A percentile compares a stretch with the other conserved stretches of the same genome.
phyloP scores from a whole-genome alignment of 1,140 invertebrate genomes.

The Eumeta japonica region DNA sequence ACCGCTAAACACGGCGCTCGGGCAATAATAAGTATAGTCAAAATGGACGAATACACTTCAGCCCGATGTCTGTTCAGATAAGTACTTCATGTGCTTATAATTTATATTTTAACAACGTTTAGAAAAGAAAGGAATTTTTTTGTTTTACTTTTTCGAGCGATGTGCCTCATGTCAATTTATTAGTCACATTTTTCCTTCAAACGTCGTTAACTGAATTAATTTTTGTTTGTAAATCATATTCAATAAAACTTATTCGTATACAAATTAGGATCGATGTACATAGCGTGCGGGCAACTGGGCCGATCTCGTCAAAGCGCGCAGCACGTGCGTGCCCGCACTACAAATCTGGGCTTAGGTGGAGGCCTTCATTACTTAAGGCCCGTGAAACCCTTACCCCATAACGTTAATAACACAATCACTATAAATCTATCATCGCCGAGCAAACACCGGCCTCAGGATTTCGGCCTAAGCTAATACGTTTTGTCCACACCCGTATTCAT shows the following conservation, averaged over 20 bases:
- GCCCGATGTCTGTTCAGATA: too few relatives aligned
- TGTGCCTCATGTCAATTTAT: slow-evolving; percentile 23
- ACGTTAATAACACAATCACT: slow-evolving; percentile 58
- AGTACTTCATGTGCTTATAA: too few relatives aligned
- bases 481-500: slow-evolving; percentile 56
- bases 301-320: too few relatives aligned
- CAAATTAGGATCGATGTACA: too few relatives aligned
- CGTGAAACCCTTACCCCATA: slow-evolving; percentile 57
- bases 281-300: too few relatives aligned
- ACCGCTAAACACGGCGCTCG: slow-evolving; percentile 10
- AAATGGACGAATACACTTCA: slow-evolving; percentile 4
- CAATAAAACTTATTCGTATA: too few relatives aligned
- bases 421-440: slow-evolving; percentile 56
- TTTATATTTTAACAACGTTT: too few relatives aligned
- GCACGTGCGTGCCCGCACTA: slow-evolving; percentile 41
- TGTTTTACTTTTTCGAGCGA: too few relatives aligned
- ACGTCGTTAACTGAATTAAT: too few relatives aligned
- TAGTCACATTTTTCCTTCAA: too few relatives aligned
- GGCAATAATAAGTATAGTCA: slow-evolving; percentile 17
- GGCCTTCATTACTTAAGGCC: slow-evolving; percentile 54
- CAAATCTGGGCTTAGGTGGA: slow-evolving; percentile 50
- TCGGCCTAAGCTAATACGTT: slow-evolving; percentile 58
- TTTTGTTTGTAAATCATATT: too few relatives aligned
- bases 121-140: too few relatives aligned
- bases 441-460: slow-evolving; percentile 55